Conservation (phyloP, 1,140 invertebrate genomes). For the Pseudoatta argentina region DNA sequence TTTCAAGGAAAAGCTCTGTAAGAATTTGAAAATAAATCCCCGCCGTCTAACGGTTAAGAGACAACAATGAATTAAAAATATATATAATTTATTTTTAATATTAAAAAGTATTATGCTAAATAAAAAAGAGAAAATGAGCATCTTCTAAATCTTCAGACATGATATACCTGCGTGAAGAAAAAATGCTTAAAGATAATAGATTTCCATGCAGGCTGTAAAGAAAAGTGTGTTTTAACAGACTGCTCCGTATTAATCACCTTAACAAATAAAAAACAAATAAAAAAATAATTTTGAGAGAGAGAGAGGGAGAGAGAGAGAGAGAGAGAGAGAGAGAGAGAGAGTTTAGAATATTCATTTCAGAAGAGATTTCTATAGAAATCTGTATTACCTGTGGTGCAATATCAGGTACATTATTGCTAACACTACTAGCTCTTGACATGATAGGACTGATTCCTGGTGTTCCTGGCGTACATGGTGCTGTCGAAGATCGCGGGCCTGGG, state of each 20-base stretch:
- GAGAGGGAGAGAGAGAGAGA: no score
- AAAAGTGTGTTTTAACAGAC: conserved; percentile 60
- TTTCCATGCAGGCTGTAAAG: conserved; percentile 84
- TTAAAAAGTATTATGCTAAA: conserved; percentile 24
- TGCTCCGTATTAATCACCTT: neutral
- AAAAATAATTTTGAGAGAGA: neutral
- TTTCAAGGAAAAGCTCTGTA: no score
- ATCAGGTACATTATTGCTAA: conserved; percentile 82
- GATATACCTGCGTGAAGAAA: conserved; percentile 83
- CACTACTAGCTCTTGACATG: conserved; percentile 81
- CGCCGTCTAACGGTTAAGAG: neutral
- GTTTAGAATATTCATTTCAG: conserved; percentile 1
- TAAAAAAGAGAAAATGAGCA: neutral
- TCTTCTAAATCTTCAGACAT: conserved; percentile 23
- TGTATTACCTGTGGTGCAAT: conserved; percentile 82
- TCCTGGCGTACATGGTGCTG: conserved; percentile 83
- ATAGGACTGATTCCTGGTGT: conserved; percentile 84
- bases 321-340: neutral
- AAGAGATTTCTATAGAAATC: neutral
- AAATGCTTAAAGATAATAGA: conserved; percentile 81
- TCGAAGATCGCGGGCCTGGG: conserved; percentile 81
- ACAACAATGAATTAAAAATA: neutral
- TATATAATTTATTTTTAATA: neutral
- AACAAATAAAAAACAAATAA: conserved; percentile 45
- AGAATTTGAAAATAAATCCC: no score